Evolutionary conservation across 2,888 invertebrate species (phyloP).

Genomic region (Calephelis perditalis): DNA sequence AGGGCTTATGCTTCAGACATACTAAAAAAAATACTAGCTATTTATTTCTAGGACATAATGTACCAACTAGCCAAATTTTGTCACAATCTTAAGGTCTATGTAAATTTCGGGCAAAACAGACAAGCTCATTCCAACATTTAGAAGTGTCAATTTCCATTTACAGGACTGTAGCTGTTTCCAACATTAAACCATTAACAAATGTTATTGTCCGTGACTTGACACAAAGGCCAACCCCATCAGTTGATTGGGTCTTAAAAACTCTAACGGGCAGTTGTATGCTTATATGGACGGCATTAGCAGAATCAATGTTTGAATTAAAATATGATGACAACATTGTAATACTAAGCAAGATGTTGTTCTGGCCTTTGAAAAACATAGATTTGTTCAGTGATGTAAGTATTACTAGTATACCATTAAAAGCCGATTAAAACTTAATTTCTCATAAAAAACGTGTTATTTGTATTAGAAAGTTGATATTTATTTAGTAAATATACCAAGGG

Average conservation of each 20-base stretch:
- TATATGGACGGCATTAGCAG: slow-evolving; percentile 50
- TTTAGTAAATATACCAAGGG: too few relatives aligned
- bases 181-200: slow-evolving; percentile 38
- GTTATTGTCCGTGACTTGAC: slow-evolving; percentile 34
- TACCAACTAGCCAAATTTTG: too few relatives aligned
- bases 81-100: too few relatives aligned
- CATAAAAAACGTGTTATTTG: too few relatives aligned
- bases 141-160: slow-evolving; percentile 26
- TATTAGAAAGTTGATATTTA: too few relatives aligned
- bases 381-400: slow-evolving; percentile 43
- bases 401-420: neutral
- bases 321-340: slow-evolving; percentile 26
- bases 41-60: too few relatives aligned
- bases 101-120: too few relatives aligned
- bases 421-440: too few relatives aligned
- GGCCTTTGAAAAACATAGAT: slow-evolving; percentile 46
- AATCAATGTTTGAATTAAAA: slow-evolving; percentile 35
- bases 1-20: too few relatives aligned
- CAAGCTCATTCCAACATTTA: too few relatives aligned
- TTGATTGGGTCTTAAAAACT: slow-evolving; percentile 35
- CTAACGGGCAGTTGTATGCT: slow-evolving; percentile 35
- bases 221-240: slow-evolving; percentile 23
- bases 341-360: slow-evolving; percentile 39
- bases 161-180: slow-evolving; percentile 37
- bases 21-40: too few relatives aligned